Base-by-base conservation (phyloP, 2,888 invertebrate species). In the Trachelus stipa region DNA sequence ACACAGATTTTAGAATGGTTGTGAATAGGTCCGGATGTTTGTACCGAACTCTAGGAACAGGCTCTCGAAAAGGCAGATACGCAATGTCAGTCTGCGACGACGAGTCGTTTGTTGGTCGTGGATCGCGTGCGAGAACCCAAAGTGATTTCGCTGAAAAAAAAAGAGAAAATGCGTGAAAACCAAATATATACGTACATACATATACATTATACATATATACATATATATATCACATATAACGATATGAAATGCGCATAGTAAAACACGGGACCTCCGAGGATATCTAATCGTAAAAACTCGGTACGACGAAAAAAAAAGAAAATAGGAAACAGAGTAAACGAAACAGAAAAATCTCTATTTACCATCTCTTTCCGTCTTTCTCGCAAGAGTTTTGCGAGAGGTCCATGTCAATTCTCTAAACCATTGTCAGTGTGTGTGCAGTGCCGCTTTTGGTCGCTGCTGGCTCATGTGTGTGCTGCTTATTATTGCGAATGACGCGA, bases 351-450 rank as follows among this genome's bases (percentile, higher is more conserved):
- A 71, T 34, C 71, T 31, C 71, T 31, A 33, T 31, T 34, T 15
- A 71, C 31, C 56, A 56, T 56, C 56, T 56, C 56, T 56, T 56
- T 56, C 56, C 23, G 23, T 56, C 9, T 56, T 56, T 56, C 56
- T 56, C 56, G 56, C 56, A 56, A 23, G 23, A 56, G 56, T 9
- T 40, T 40, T 56, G 56, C 56, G 56, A 56, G 56, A 56, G 56
- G 56, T 56, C 71, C 31, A 34, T 40, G 33, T 75, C 35, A 68
- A 75, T 78, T 75, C 75, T 56, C 56, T 56, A 23, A 56, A 85
- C 87, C 87, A 90, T 91, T 90, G 89, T 90, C 89, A 90, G 89
- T 90, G 84, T 83, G 84, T 83, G 88, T 90, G 90, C 90, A 90
- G 90, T 90, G 88, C 88, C 56, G 90, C 90, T 90, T 91, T 86